Evolutionary conservation across 2,113 vertebrate genomes (phyloP).

Genomic region (Austrofundulus limnaeus): DNA sequence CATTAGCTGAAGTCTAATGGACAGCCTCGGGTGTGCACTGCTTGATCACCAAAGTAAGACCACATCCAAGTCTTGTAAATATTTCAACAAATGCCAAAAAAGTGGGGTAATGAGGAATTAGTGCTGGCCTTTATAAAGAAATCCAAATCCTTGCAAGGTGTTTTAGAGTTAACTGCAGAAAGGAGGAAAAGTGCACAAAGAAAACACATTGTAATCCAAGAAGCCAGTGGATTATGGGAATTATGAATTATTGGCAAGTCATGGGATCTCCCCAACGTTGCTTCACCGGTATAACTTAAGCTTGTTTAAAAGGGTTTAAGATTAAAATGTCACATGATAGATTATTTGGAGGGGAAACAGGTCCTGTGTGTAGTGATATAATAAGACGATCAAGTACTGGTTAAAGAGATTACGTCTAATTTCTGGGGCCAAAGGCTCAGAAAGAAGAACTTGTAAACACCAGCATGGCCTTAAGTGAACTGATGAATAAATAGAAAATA

Average conservation of each 20-base stretch:
- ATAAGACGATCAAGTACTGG: constrained; percentile 69
- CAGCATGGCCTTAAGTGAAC: constrained; percentile 13
- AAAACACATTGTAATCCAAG: constrained; percentile 65
- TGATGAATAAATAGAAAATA: not conserved
- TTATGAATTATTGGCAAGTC: constrained; percentile 71
- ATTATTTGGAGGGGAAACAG: constrained; percentile 46
- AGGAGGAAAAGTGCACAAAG: constrained; percentile 58
- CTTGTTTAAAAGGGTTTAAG: constrained; percentile 72
- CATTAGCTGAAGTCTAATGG: constrained; percentile 12
- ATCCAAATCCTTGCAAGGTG: constrained; percentile 26
- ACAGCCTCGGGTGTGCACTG: constrained; percentile 14
- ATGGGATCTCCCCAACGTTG: constrained; percentile 71
- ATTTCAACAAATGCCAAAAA: constrained; percentile 54
- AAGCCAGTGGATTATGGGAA: constrained; percentile 42
- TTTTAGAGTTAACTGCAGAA: constrained; percentile 47
- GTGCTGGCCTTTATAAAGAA: constrained; percentile 49
- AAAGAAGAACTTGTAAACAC: constrained; percentile 21
- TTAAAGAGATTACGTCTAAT: constrained; percentile 68
- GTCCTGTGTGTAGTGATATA: constrained; percentile 46
- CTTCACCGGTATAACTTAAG: constrained; percentile 61
- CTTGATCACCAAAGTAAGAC: constrained; percentile 37
- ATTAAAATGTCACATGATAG: constrained; percentile 77
- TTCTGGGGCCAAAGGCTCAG: constrained; percentile 41
- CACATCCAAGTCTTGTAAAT: constrained; percentile 53
- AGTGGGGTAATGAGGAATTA: constrained; percentile 73